A percentile compares a stretch with the other conserved stretches of the same genome.
Evolutionary conservation across 2,888 invertebrate genomes (phyloP).

Genomic region (Agrochola lychnidis): DNA sequence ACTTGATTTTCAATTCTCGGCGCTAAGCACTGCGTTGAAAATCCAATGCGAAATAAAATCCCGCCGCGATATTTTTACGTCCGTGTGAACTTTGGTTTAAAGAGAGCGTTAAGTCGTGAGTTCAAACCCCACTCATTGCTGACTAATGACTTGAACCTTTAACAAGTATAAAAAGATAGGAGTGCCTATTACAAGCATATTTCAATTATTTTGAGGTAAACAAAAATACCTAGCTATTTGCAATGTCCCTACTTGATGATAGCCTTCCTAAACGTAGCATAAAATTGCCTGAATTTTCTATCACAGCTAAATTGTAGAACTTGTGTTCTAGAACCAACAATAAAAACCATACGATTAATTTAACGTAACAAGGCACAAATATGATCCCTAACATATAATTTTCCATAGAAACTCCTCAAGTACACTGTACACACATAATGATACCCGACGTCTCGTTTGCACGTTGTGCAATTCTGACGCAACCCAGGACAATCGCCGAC

Average conservation of each 20-base stretch:
- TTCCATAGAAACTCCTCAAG: conserved; percentile 40
- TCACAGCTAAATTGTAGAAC: neutral
- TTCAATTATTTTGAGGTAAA: no score
- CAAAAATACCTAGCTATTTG: no score
- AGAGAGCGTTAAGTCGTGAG: no score
- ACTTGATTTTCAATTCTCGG: no score
- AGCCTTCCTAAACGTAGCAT: neutral
- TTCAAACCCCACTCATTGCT: neutral
- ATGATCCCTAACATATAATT: conserved; percentile 44
- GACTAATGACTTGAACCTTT: no score
- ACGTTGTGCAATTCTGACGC: conserved; percentile 58
- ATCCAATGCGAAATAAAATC: no score
- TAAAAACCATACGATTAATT: neutral
- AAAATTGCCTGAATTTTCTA: no score
- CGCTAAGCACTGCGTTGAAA: no score
- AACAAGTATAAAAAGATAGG: no score
- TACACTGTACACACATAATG: conserved; percentile 39
- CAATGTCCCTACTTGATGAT: neutral
- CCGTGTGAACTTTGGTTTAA: no score
- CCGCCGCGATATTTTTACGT: no score
- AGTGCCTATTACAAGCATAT: neutral
- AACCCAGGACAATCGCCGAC: conserved; percentile 57
- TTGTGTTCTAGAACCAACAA: neutral
- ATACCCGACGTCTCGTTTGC: conserved; percentile 35
- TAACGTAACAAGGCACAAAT: conserved; percentile 10